Evolutionary conservation across 2,113 vertebrate genomes (phyloP).

Genomic region (Chloropsis cyanopogon): DNA sequence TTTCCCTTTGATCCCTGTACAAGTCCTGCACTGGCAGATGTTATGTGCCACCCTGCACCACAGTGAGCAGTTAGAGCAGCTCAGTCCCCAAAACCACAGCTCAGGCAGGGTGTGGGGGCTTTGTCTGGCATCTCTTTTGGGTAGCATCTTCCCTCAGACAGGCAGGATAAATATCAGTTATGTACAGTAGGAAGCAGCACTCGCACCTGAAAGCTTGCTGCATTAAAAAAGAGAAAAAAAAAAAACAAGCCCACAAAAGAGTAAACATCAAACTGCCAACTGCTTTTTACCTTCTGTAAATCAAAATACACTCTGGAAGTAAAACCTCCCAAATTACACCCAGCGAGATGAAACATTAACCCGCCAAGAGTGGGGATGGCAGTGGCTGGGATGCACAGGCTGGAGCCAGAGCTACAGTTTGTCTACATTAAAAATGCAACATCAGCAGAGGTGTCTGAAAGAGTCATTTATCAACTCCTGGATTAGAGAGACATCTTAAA

Average conservation of each 20-base stretch:
- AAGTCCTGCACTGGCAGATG: not conserved
- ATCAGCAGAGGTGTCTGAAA: constrained; percentile 40
- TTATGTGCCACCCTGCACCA: not conserved
- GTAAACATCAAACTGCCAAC: constrained; percentile 39
- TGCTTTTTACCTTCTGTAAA: constrained; percentile 42
- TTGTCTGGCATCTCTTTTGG: not conserved
- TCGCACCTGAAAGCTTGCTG: not conserved
- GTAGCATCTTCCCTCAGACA: not conserved
- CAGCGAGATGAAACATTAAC: constrained; percentile 26
- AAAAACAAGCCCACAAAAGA: not conserved
- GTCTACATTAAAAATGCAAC: constrained; percentile 48
- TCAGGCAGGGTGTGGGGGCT: not conserved
- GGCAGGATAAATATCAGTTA: not conserved
- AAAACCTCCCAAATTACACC: constrained; percentile 24
- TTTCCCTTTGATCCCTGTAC: not conserved
- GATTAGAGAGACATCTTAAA: constrained; percentile 43
- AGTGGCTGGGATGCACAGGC: not conserved
- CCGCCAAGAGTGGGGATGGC: not conserved
- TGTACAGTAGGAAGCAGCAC: not conserved
- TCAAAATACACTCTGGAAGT: constrained; percentile 37
- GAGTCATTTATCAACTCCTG: constrained; percentile 43
- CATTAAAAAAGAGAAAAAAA: not conserved
- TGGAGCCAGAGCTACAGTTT: not conserved
- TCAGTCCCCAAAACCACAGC: not conserved
- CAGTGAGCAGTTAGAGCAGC: not conserved